Evolutionary conservation across 2,888 invertebrate species (phyloP), one percentile per base, ranked within the genome.

Genomic region (Stenichneumon culpator): DNA sequence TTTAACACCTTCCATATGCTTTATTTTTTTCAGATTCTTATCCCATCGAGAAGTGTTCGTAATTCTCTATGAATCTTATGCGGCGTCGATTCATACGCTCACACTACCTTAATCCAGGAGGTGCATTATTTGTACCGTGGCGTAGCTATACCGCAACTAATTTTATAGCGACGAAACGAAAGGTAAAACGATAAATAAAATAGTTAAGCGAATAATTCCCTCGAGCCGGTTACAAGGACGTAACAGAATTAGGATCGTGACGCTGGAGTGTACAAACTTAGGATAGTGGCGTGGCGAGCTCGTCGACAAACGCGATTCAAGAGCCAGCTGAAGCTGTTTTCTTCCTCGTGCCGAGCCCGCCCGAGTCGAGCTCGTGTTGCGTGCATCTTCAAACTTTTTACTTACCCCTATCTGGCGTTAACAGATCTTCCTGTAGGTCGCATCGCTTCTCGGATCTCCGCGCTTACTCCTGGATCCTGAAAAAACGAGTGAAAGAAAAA

Each of bases 161-260:
- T 83, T 79, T 19, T 25, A 68, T 39, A 22, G 60, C 79, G 28
- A 69, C 68, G 16, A 47, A 16, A 47, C 44, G 4, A 47, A 47
- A 14, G 44, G 16, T 14, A 3, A 47, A 47, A 47, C 16, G 2
- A 47, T 47, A 47, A 47, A 47, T 47, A 60, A 73, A 79, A 73
- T 52, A 47, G 52, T 47, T 47, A 32, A 36, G 25, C 69, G 44
- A 69, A 74, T 79, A 47, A 83, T 78, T 75, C 57, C 47, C 63
- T 32, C 75, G 80, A 52, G 75, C 11, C 47, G 39, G 72, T 78
- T 60, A 50, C 77, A 75, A 67, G 68, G 74, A 52, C 70, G 47
- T 84, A 87, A 84, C 86, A 74, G 73, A 83, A 82, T 86, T 79
- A 86, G 77, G 81, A 86, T 86, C 73, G 82, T 47, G 57, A 63